Evolutionary conservation across 2,113 vertebrate species (phyloP).

Genomic region (Myxocyprinus asiaticus): DNA sequence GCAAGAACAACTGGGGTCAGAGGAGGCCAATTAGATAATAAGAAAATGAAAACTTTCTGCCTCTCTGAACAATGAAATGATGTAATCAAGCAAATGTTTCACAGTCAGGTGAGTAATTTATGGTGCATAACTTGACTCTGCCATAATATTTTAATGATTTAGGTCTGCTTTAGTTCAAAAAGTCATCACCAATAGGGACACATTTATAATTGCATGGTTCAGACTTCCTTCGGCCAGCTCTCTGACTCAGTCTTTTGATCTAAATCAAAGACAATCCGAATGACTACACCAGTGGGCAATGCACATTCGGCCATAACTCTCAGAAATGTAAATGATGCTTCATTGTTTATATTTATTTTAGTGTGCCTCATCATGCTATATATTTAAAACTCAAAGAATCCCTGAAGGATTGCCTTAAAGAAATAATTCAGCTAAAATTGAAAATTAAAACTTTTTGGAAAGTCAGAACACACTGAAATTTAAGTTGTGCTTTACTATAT

Average conservation of each 20-base stretch:
- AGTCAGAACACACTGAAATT: too few species aligned
- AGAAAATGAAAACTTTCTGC: background rate
- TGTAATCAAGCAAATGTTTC: constrained; percentile 12
- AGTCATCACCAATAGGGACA: constrained; percentile 9
- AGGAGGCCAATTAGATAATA: background rate
- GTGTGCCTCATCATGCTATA: too few species aligned
- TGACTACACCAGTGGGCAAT: constrained; percentile 3
- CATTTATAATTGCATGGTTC: constrained; percentile 15
- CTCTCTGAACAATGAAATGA: constrained; percentile 5
- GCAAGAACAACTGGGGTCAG: background rate
- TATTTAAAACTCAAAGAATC: too few species aligned
- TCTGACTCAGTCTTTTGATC: constrained; percentile 33
- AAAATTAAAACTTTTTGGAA: too few species aligned
- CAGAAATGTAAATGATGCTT: constrained; percentile 37
- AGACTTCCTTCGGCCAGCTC: background rate
- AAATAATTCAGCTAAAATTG: too few species aligned
- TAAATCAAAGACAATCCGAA: constrained; percentile 41
- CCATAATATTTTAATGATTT: constrained; percentile 13
- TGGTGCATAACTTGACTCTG: background rate
- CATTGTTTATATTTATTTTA: background rate
- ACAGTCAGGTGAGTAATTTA: background rate
- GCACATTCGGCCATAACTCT: constrained; percentile 2
- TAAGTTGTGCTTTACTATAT: too few species aligned
- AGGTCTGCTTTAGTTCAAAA: background rate
- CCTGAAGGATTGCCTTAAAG: too few species aligned